Evolutionary conservation across 2,888 invertebrate genomes (phyloP), one percentile per base, ranked within the genome.

Genomic region (Habrosyne pyritoides): DNA sequence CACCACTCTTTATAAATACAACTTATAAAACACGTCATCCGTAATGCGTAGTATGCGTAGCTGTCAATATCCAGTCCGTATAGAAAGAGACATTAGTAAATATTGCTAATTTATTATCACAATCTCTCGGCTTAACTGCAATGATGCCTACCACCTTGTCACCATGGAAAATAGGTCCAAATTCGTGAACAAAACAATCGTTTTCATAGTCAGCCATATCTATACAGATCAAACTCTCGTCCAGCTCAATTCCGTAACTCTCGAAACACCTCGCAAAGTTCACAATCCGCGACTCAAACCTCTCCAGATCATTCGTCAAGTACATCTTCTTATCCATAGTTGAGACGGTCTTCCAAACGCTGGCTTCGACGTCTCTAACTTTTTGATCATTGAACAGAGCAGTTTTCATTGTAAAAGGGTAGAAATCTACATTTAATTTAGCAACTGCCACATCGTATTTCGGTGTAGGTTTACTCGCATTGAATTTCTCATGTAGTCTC

Each of bases 111-210:
- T 74, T 79, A 2, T 56, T 28, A 8, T 86, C 85, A 52, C 89
- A 89, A 2, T 87, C 85, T 7, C 67, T 69, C 0, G 91, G 89
- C 47, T 76, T 83, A 24, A 83, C 67, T 0, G 86, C 74, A 18
- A 91, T 56, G 0, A 91, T 66, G 0, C 91, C 91, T 0, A 84
- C 80, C 1, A 91, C 61, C 49, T 81, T 87, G 36, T 90, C 83
- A 0, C 60, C 73, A 5, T 51, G 28, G 54, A 71, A 91, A 0
- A 91, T 47, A 0, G 91, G 91, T 0, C 91, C 91, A 55, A 90
- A 91, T 28, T 91, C 91, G 2, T 87, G 81, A 0, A 84, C 59
- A 12, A 91, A 91, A 55, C 91, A 91, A 18, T 89, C 88, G 0
- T 81, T 42, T 0, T 42, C 77, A n/a, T 88, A 71, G 0, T 65